Evolutionary conservation across 2,797 vertebrate species (phyloP).

Genomic region (Erithacus rubecula): DNA sequence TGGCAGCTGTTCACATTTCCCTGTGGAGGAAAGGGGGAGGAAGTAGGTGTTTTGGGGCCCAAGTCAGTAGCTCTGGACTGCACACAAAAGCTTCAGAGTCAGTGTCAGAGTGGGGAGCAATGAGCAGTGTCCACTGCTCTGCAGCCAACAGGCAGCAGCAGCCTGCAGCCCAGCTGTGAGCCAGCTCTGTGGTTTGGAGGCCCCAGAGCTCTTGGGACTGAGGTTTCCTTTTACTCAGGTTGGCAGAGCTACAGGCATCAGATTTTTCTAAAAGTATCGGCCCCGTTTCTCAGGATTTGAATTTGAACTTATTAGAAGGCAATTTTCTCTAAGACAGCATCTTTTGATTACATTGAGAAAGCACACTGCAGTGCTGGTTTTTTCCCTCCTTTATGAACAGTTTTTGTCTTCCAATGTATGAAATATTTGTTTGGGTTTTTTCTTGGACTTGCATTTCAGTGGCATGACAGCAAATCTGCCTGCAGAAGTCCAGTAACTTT

Average conservation of each 20-base stretch:
- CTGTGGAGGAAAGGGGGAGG: not conserved
- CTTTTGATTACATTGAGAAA: not conserved
- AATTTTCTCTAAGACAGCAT: not conserved
- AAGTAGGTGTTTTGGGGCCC: not conserved
- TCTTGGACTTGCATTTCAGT: not conserved
- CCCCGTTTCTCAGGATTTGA: slow-evolving; percentile 5
- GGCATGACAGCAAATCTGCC: not conserved
- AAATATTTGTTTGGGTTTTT: not conserved
- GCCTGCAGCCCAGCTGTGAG: accelerated
- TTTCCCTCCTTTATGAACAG: not conserved
- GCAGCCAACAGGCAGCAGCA: not conserved
- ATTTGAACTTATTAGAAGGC: not conserved
- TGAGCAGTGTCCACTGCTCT: not conserved
- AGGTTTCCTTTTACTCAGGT: slow-evolving; percentile 13
- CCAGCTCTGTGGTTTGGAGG: slow-evolving; percentile 26
- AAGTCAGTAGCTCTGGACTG: slow-evolving; percentile 20
- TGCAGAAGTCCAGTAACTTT: not conserved
- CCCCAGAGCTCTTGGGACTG: not conserved
- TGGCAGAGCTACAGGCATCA: not conserved
- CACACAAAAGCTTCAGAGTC: not conserved
- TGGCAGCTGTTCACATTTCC: not conserved
- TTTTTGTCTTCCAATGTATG: not conserved
- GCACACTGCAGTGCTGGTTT: not conserved
- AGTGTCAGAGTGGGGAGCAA: not conserved
- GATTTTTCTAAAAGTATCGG: not conserved